Evolutionary conservation across 2,888 invertebrate genomes (phyloP), one percentile per base, ranked within the genome.

Genomic region (Kuschelorhynchus macadamiae): DNA sequence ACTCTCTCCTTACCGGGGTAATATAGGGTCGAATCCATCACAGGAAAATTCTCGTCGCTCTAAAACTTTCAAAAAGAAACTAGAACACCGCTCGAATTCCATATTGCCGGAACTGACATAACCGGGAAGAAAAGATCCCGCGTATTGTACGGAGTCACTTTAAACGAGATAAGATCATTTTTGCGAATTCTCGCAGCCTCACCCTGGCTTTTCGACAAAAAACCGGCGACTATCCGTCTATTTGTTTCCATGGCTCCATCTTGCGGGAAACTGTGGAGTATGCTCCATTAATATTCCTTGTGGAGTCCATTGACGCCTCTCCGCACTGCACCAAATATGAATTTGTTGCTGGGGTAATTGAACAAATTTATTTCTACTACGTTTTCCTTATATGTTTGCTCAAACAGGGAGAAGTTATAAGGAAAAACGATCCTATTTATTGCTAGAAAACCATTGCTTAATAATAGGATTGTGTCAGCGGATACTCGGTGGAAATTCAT

Each of bases 11-110:
- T 80, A 82, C 82, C 81, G 74, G 81, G 79, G 74, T 78, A 81
- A 75, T 81, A 81, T 65, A 81, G 75, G 71, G 80, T 74, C 73
- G 79, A 76, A 78, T 81, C 81, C 82, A 82, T 82, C 77, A 79
- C 78, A 77, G 33, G 1, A 17, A 25, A 5, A 21, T 42, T 20
- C 16, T 17, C 18, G 33, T 17, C 32, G 42, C 41, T 47, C 42
- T 33, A 49, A 33, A 39, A 50, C 55, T 67, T 55, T 50, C 20
- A 56, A 25, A 49, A 50, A 49, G 14, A 62, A 55, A 46, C 55
- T 49, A 7, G 16, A 44, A 66, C 14, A 33, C 46, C 60, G 25
- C 21, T 25, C 61, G 42, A 30, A 41, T 62, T 56, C 61, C 67
- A 67, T 67, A 61, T 67, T 67, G 42, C 20, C 41, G 36, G 39